Evolutionary conservation across 2,797 vertebrate genomes (phyloP), one percentile per base, ranked within the genome.

Genomic region (Todus mexicanus): DNA sequence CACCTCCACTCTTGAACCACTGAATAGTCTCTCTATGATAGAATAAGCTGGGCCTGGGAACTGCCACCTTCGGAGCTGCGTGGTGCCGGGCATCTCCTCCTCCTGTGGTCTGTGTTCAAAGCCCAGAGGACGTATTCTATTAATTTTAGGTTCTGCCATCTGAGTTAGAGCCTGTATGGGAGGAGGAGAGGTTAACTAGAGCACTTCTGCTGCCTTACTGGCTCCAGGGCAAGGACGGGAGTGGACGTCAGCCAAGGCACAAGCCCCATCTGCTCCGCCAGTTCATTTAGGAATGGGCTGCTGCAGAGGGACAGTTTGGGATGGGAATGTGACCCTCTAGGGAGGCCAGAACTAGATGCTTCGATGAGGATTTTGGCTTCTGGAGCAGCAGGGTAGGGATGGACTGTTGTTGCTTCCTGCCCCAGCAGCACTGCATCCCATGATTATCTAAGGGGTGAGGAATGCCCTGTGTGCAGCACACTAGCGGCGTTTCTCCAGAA

Each of bases 121-220:
- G 90, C 50, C 47, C 81, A 69, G 65, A 82, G 79, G 64, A 76
- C 45, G 26, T 71, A 38, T 29, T 76, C 43, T 61, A 6, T 68
- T 82, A 74, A 22, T 33, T 69, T 35, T 1, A 33, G 33, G 47
- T 65, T 69, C 65, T 93, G 84, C 73, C 5, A 20, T 53, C 71
- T 66, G 71, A 74, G 57, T 40, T 77, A 7, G 76, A 94, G 65
- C 61, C 92, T 72, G 51, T 40, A 22, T 19, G 31, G 82, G 73
- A 86, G 84, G 69, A 94, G 87, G 66, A 94, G 89, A 95, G 60
- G 76, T 89, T 93, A 84, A 69, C 35, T 66, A 45, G 66, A 81
- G 82, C 87, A 54, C 40, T 95, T 65, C 51, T 89, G 87, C 70
- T 85, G 85, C 87, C 21, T 17, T 33, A 35, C 70, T 70, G 82